These are phyloP conservation scores for Sesamia nonagrioides DNA, from an alignment of 1,140 invertebrate species.

Conservation along the genomic window DNA sequence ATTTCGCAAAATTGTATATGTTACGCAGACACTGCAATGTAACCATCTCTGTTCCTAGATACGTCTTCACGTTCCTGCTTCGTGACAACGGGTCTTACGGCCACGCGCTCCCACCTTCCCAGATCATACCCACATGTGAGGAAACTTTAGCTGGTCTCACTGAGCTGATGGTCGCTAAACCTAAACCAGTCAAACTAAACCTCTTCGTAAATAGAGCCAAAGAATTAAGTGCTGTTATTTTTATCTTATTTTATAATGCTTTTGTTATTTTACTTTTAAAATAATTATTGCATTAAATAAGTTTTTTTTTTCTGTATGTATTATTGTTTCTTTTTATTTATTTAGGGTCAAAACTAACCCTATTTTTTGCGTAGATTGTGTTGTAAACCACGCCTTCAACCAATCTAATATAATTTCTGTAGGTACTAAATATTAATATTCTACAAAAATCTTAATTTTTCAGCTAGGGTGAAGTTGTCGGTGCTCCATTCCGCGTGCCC, in stretches of 20 bases:
- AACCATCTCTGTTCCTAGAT: slow-evolving; percentile 59
- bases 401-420: too few species aligned
- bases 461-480: too few species aligned
- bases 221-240: neutral
- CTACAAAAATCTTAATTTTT: too few species aligned
- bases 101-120: slow-evolving; percentile 91
- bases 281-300: neutral
- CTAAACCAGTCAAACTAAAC: slow-evolving; percentile 53
- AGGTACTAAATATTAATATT: too few species aligned
- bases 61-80: slow-evolving; percentile 89
- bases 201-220: neutral
- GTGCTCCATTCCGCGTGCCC: too few species aligned
- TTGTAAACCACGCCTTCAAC: too few species aligned
- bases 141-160: slow-evolving; percentile 85
- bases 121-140: slow-evolving; percentile 91
- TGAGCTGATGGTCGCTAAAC: slow-evolving; percentile 69
- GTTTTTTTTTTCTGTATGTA: neutral
- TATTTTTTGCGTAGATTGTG: too few species aligned
- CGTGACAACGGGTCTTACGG: slow-evolving; percentile 93
- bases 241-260: neutral
- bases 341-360: too few species aligned
- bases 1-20: too few species aligned
- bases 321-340: neutral
- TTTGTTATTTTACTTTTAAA: slow-evolving; percentile 6
- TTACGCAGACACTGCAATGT: too few species aligned